Evolutionary conservation across 2,797 vertebrate species (phyloP).

Genomic region (Carduelis carduelis): DNA sequence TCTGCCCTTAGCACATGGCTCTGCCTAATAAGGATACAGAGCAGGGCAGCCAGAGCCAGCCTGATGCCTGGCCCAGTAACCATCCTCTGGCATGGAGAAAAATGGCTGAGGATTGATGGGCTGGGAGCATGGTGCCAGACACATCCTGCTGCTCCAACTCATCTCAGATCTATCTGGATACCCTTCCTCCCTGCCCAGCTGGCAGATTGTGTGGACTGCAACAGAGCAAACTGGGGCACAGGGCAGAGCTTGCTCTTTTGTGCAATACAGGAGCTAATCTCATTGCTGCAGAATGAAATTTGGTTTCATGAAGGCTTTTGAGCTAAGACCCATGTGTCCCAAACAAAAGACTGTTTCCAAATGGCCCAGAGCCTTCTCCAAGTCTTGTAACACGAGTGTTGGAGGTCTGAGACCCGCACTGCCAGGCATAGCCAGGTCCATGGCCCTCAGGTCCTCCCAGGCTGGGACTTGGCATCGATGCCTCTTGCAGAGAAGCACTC

Average conservation of each 20-base stretch:
- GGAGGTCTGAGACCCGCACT: background rate
- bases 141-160: slow-evolving; percentile 33
- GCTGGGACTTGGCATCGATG: background rate
- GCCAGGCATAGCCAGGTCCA: background rate
- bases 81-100: slow-evolving; percentile 18
- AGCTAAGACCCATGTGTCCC: background rate
- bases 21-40: slow-evolving; percentile 27
- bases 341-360: background rate
- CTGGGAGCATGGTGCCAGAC: background rate
- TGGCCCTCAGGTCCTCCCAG: background rate
- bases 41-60: background rate
- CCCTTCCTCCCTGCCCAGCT: background rate
- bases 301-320: background rate
- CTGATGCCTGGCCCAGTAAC: background rate
- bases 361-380: background rate
- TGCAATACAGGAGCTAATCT: background rate
- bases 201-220: background rate
- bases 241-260: background rate
- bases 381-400: background rate
- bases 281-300: background rate
- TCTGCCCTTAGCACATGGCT: background rate
- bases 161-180: background rate
- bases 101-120: slow-evolving; percentile 47
- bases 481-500: background rate
- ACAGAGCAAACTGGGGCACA: background rate